Evolutionary conservation across 2,113 vertebrate species (phyloP).

Genomic region (Zapornia atra): DNA sequence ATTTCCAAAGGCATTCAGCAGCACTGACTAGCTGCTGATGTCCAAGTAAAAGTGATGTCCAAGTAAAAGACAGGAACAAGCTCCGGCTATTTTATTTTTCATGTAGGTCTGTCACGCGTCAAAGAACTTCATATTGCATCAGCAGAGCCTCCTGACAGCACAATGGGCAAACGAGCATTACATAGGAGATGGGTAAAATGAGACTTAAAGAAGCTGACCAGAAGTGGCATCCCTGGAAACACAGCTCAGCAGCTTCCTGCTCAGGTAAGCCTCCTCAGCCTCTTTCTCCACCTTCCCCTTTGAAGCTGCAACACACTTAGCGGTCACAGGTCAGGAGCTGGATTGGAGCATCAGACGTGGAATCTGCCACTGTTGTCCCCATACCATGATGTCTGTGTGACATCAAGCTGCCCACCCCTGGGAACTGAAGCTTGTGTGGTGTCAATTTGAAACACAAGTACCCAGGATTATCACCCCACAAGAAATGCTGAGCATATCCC

Average conservation of each 20-base stretch:
- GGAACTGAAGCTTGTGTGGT: fast-evolving
- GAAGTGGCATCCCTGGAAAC: not conserved
- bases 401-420: not conserved
- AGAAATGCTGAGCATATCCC: not conserved
- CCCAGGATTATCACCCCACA: not conserved
- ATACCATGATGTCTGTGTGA: fast-evolving
- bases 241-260: not conserved
- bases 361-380: fast-evolving
- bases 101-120: not conserved
- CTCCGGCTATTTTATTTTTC: not conserved
- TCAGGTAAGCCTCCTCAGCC: not conserved
- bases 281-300: not conserved
- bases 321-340: no score
- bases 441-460: not conserved
- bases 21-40: not conserved
- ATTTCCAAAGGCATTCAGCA: not conserved
- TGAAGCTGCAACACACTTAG: not conserved
- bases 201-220: not conserved
- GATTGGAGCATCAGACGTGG: not conserved
- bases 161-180: not conserved
- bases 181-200: not conserved
- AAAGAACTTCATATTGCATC: not conserved
- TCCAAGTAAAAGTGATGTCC: not conserved
- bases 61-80: not conserved
- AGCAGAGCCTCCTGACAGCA: not conserved